Evolutionary conservation across 2,797 vertebrate species (phyloP), one percentile per base, ranked within the genome.

Genomic region (Champsocephalus gunnari): DNA sequence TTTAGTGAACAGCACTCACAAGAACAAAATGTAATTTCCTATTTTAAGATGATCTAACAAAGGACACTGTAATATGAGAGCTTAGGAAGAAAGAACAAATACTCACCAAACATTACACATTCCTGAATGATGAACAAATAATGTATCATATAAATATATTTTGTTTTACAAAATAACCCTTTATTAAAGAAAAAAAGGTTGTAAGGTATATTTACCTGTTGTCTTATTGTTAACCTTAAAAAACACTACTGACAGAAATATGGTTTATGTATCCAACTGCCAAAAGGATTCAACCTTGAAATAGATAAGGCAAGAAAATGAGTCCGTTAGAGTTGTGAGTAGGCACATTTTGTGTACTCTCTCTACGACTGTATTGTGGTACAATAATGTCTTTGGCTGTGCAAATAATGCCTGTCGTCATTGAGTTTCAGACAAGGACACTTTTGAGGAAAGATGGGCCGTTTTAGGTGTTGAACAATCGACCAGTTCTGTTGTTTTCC

Each of bases 401-500:
- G 48, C 6, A 38, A 38, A 38, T 38, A 38, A 38, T 38, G 34
- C 2, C 34, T 38, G 34, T 9, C 34, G 6, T 38, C 34, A 38
- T 38, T 38, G 34, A 38, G 34, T 38, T 38, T 38, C 6, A 38
- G 34, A 6, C 49, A 66, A 53, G 49, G 69, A 75, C 61, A 19
- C 61, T 38, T 66, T 44, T 47, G 1, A 49, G 55, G 45, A 57
- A 69, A 73, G 28, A 57, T 14, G 34, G 34, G 21, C n/a, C n/a
- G 19, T 65, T 80, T 68, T 34, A 51, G 66, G 17, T 7, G 4
- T 54, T 58, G 13, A 76, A 59, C 50, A 79, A 82, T 72, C 6
- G 13, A 61, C 5, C 9, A n/a, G 17, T 19, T 0, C n/a, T 45
- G 47, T 67, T 82, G 51, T 81, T 71, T 62, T 65, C 44, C 21